phyloP scores from a whole-genome alignment of 2,797 vertebrate genomes.

The Enteromius viviparus region DNA sequence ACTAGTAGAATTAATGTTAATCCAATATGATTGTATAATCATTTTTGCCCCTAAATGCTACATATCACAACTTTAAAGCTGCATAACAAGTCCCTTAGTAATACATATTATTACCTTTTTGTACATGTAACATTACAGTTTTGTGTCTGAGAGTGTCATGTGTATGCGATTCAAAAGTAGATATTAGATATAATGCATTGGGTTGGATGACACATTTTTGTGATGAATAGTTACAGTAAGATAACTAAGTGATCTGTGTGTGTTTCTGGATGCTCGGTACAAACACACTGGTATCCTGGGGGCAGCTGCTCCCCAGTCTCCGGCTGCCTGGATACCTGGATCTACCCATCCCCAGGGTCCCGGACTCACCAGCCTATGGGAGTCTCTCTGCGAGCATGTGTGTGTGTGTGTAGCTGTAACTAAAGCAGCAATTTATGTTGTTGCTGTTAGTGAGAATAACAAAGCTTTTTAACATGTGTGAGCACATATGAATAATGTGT shows the following conservation, averaged over 20 bases:
- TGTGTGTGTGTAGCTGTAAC: constrained; percentile 43
- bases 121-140: neutral
- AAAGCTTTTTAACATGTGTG: neutral
- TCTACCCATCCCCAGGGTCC: constrained; percentile 59
- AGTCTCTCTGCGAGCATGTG: constrained; percentile 41
- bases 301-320: constrained; percentile 68
- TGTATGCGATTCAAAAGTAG: neutral
- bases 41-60: neutral
- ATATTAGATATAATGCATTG: constrained; percentile 48
- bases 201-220: constrained; percentile 32
- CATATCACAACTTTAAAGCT: neutral
- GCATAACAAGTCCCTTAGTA: neutral
- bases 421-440: neutral
- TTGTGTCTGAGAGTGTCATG: neutral
- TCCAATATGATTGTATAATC: neutral
- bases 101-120: neutral
- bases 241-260: constrained; percentile 49
- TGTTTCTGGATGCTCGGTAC: constrained; percentile 55
- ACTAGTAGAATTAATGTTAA: neutral
- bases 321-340: constrained; percentile 74
- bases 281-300: constrained; percentile 69
- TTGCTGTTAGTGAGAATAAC: constrained; percentile 3
- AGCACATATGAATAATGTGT: neutral
- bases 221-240: constrained; percentile 69
- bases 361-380: constrained; percentile 56